These are phyloP conservation scores for Electrona antarctica DNA, from an alignment of 2,113 vertebrate species.

Conservation along the genomic window DNA sequence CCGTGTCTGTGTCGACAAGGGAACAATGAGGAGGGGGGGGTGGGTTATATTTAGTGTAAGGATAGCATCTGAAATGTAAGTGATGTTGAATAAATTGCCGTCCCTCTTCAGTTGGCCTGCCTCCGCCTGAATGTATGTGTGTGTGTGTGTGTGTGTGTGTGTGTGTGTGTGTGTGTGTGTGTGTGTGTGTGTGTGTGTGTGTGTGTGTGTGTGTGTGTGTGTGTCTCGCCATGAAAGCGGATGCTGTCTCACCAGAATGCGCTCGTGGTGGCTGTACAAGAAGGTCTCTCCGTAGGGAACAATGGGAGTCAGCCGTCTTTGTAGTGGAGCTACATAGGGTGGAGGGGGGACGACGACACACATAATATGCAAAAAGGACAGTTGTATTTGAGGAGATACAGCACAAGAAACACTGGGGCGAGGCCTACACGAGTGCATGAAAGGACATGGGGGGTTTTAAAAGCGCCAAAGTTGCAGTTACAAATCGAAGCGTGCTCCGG, in stretches of 20 bases:
- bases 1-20: not conserved
- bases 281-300: slow-evolving; percentile 90
- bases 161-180: not conserved
- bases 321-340: slow-evolving; percentile 54
- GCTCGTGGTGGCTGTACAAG: slow-evolving; percentile 79
- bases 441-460: slow-evolving; percentile 35
- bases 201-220: too few species aligned
- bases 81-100: slow-evolving; percentile 46
- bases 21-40: not conserved
- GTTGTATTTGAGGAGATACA: slow-evolving; percentile 22
- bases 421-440: slow-evolving; percentile 31
- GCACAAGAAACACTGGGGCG: slow-evolving; percentile 7
- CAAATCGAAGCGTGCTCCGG: too few species aligned
- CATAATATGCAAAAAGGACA: slow-evolving; percentile 28
- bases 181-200: too few species aligned
- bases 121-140: not conserved
- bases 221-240: too few species aligned
- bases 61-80: slow-evolving; percentile 21
- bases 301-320: slow-evolving; percentile 77
- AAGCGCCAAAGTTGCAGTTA: not conserved
- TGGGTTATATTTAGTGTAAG: slow-evolving; percentile 13
- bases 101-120: slow-evolving; percentile 55
- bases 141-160: slow-evolving; percentile 23
- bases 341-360: slow-evolving; percentile 26
- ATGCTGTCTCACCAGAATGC: slow-evolving; percentile 77